A percentile compares a stretch with the other conserved stretches of the same genome.
These are phyloP conservation scores for Spea multiplicata DNA, from an alignment of 2,113 vertebrate genomes.

Conservation along the genomic window DNA sequence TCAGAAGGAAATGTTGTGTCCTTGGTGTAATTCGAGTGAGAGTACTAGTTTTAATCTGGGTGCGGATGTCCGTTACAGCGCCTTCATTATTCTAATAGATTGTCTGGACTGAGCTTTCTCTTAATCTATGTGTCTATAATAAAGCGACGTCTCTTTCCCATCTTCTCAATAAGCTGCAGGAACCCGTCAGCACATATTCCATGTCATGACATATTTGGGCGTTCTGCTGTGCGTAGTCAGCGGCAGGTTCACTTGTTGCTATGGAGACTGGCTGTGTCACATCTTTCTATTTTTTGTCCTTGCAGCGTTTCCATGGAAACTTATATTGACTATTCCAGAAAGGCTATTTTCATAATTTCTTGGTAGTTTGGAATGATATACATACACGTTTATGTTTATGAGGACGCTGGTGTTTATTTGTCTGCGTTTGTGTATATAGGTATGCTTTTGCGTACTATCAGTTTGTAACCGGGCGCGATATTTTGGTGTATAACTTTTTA, in stretches of 20 bases:
- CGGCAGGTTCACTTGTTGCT: slow-evolving; percentile 45
- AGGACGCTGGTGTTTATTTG: slow-evolving; percentile 12
- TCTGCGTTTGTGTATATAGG: slow-evolving; percentile 7
- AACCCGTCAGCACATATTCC: slow-evolving; percentile 40
- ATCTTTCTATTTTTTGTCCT: slow-evolving; percentile 48
- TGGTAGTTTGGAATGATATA: slow-evolving; percentile 36
- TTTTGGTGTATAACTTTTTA: not conserved
- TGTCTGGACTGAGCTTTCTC: not conserved
- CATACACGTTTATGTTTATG: slow-evolving; percentile 14
- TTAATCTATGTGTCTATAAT: not conserved
- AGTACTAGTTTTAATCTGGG: not conserved
- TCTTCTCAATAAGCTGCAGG: slow-evolving; percentile 33
- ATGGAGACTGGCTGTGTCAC: slow-evolving; percentile 48
- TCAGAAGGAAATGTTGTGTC: too few relatives aligned
- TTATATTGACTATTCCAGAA: slow-evolving; percentile 47
- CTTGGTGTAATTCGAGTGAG: too few relatives aligned
- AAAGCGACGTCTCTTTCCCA: slow-evolving; percentile 14
- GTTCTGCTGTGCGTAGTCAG: slow-evolving; percentile 46
- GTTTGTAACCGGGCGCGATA: not conserved
- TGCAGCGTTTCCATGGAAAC: slow-evolving; percentile 45
- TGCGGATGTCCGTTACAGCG: not conserved
- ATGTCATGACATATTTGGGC: slow-evolving; percentile 47
- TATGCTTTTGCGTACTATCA: slow-evolving; percentile 2
- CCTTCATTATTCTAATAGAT: not conserved
- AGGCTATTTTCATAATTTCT: slow-evolving; percentile 48